Conservation (phyloP, 53 echinoderm and acorn worm species). For the Stichopus horrens region DNA sequence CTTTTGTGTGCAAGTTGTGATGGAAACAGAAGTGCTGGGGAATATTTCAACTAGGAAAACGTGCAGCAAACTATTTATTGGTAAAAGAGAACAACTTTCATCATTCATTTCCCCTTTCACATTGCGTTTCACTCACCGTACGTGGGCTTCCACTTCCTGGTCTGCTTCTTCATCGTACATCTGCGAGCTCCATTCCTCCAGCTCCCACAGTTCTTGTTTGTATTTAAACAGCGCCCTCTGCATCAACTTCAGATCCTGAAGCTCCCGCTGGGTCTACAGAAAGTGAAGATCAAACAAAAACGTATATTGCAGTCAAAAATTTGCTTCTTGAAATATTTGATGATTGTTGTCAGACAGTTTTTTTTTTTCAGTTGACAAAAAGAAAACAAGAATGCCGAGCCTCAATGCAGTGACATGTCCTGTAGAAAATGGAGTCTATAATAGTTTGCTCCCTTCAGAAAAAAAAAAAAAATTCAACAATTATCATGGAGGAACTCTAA, state of each 20-base stretch:
- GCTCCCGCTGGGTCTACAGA: constrained; percentile 43
- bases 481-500: no score
- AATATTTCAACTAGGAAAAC: no score
- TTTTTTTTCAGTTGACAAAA: neutral
- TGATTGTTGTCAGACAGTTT: neutral
- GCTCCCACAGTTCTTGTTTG: constrained; percentile 63
- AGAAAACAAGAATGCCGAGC: neutral
- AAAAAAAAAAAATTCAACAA: no score
- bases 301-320: neutral
- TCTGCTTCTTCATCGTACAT: constrained; percentile 40
- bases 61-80: no score
- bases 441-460: no score
- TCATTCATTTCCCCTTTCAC: neutral
- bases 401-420: neutral
- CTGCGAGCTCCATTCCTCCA: constrained; percentile 61
- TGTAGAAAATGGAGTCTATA: no score
- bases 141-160: constrained; percentile 23
- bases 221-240: constrained; percentile 66
- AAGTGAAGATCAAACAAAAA: neutral
- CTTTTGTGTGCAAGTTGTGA: no score
- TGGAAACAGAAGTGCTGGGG: no score
- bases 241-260: constrained; percentile 66
- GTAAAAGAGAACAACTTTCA: no score
- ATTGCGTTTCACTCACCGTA: neutral
- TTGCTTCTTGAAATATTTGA: neutral